Conservation (phyloP, 1,140 invertebrate genomes). For the Penaeus indicus region DNA sequence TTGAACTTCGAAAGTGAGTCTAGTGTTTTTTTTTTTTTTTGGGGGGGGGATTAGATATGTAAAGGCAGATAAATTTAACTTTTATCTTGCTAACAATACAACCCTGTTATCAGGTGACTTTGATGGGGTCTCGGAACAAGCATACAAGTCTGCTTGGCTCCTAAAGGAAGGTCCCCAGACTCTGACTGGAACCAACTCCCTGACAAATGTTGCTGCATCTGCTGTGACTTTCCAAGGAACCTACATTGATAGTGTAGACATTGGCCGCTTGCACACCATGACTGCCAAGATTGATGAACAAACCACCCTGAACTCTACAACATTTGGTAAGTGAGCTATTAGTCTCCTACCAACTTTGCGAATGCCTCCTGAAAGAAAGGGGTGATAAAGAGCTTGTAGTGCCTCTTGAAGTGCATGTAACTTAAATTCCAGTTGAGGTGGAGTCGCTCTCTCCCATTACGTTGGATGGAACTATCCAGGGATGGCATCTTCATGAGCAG, state of each 20-base stretch:
- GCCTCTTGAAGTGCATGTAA: background rate
- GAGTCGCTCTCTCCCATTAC: background rate
- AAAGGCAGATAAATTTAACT: too few species aligned
- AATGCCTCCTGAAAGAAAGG: too few species aligned
- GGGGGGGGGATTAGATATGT: too few species aligned
- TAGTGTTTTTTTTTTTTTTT: background rate
- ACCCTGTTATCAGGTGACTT: background rate
- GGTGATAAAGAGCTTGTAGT: too few species aligned
- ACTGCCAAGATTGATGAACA: slow-evolving; percentile 28
- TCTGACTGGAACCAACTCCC: background rate
- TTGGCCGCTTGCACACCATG: background rate
- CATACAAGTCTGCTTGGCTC: slow-evolving; percentile 24
- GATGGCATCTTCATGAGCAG: slow-evolving; percentile 13
- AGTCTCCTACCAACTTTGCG: too few species aligned
- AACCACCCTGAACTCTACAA: background rate
- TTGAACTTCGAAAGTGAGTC: background rate
- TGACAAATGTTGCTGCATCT: background rate
- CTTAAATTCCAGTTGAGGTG: slow-evolving; percentile 10
- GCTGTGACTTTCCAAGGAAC: background rate
- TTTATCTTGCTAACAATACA: too few species aligned
- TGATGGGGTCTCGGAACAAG: slow-evolving; percentile 16
- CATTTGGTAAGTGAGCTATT: slow-evolving; percentile 15
- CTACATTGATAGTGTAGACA: background rate
- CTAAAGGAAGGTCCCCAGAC: slow-evolving; percentile 5
- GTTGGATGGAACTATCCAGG: slow-evolving; percentile 38